These are phyloP conservation scores for Mesitornis unicolor DNA, from an alignment of 2,113 vertebrate genomes.

Conservation along the genomic window DNA sequence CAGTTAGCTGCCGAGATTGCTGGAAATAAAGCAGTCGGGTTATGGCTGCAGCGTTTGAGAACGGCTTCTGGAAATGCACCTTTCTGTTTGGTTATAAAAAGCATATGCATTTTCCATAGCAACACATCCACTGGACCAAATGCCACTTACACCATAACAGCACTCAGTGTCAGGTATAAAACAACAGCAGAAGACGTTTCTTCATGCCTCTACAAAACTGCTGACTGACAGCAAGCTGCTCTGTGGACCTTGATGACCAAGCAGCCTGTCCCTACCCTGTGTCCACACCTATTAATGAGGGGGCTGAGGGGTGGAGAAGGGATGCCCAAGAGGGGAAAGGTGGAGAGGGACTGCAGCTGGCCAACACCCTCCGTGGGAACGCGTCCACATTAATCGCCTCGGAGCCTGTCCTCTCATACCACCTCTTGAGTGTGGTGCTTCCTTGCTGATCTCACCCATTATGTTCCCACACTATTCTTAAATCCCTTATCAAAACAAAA, in stretches of 20 bases:
- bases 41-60: neutral
- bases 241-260: neutral
- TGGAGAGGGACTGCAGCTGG: neutral
- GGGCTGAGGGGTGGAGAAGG: neutral
- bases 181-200: neutral
- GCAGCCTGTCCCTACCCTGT: neutral
- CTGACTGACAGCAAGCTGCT: neutral
- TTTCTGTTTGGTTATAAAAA: neutral
- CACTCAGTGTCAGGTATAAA: neutral
- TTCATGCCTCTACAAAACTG: neutral
- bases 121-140: neutral
- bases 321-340: neutral
- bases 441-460: constrained; percentile 19
- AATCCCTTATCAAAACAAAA: constrained; percentile 45
- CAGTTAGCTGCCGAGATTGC: neutral
- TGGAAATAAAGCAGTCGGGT: neutral
- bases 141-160: neutral
- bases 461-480: neutral
- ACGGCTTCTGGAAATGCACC: neutral
- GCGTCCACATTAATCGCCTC: rapidly evolving
- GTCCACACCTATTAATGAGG: neutral
- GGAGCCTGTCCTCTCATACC: neutral
- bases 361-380: neutral
- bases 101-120: neutral
- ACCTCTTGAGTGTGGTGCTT: neutral